These are phyloP conservation scores for Catharus minimus DNA, from an alignment of 2,113 vertebrate species.

Conservation along the genomic window DNA sequence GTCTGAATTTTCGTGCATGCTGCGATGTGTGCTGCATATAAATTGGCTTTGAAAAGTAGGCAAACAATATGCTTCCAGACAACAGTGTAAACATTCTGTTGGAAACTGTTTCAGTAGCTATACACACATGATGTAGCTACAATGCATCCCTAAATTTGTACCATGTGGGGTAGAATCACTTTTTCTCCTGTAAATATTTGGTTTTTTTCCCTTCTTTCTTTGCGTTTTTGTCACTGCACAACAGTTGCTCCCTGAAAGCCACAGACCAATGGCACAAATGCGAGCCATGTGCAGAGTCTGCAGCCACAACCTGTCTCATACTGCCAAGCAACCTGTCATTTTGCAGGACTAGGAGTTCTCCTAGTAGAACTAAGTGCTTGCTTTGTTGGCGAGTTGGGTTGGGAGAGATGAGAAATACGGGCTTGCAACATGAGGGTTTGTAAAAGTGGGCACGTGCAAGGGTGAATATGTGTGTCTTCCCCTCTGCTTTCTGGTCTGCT, in stretches of 20 bases:
- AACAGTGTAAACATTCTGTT: conserved; percentile 49
- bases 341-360: not conserved
- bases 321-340: not conserved
- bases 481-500: conserved; percentile 10
- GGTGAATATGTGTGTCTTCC: not conserved
- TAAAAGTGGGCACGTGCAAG: not conserved
- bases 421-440: not conserved
- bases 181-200: conserved; percentile 41
- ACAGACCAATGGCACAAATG: not conserved
- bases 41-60: conserved; percentile 52
- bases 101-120: conserved; percentile 50
- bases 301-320: not conserved
- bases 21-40: conserved; percentile 65
- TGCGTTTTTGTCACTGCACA: not conserved
- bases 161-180: not conserved
- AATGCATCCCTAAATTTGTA: conserved; percentile 55
- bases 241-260: conserved; percentile 17
- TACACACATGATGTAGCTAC: conserved; percentile 37
- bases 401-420: not conserved
- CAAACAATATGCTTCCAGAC: conserved; percentile 56
- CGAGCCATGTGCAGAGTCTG: not conserved
- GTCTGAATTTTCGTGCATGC: conserved; percentile 65
- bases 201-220: conserved; percentile 25
- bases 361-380: not conserved
- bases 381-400: not conserved